Conservation (phyloP, 2,797 vertebrate species). For the Forpus xanthops region DNA sequence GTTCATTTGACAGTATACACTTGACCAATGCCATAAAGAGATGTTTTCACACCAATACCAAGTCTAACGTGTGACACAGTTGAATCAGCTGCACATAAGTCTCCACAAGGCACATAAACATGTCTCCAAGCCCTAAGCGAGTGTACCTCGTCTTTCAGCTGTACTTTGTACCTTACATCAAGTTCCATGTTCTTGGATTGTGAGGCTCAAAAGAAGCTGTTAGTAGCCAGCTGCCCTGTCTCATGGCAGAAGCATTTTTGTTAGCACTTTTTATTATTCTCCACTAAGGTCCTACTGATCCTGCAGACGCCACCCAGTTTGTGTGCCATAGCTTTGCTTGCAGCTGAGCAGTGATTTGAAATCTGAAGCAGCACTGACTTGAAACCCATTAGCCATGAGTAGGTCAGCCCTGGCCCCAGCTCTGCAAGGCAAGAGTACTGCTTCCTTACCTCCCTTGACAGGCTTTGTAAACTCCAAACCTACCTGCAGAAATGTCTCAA, state of each 20-base stretch:
- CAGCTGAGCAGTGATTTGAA: not conserved
- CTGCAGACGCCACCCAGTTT: accelerated
- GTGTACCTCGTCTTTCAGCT: not conserved
- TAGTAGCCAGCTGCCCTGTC: not conserved
- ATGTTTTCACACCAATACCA: not conserved
- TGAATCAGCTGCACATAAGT: not conserved
- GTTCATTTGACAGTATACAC: not conserved
- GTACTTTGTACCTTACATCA: not conserved
- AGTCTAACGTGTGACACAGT: not conserved
- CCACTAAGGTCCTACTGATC: not conserved
- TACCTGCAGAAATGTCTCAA: not conserved
- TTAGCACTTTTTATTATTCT: not conserved
- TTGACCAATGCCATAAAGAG: not conserved
- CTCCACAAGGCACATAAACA: too few relatives aligned
- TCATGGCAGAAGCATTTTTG: not conserved
- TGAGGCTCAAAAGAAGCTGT: not conserved
- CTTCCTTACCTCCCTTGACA: too few relatives aligned
- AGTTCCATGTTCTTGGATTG: accelerated
- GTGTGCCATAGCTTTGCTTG: not conserved
- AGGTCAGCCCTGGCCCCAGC: not conserved
- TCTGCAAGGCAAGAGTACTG: not conserved
- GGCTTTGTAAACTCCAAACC: not conserved
- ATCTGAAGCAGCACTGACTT: not conserved
- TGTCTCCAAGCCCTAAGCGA: not conserved
- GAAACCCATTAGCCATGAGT: not conserved